Evolutionary conservation across 2,888 invertebrate genomes (phyloP).

Genomic region (Aphodius granarius): DNA sequence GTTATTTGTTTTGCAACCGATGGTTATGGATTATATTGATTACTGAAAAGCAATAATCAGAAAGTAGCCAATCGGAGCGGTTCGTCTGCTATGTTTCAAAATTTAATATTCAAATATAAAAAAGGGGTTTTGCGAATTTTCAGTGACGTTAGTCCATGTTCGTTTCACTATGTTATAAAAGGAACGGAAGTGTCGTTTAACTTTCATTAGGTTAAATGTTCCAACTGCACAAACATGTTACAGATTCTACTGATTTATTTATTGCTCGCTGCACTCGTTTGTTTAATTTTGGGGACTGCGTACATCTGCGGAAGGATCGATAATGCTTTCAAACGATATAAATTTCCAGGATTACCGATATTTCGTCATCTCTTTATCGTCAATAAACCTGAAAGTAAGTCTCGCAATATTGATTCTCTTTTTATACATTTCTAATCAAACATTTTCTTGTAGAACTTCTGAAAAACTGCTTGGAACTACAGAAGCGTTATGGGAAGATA

Average conservation of each 20-base stretch:
- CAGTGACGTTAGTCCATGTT: too few species aligned
- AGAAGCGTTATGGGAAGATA: not conserved
- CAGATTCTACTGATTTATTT: not conserved
- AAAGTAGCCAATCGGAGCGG: too few species aligned
- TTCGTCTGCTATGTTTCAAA: too few species aligned
- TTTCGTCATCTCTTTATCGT: not conserved
- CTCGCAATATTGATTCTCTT: too few species aligned
- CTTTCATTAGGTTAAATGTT: not conserved
- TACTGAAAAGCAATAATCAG: too few species aligned
- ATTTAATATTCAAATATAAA: too few species aligned
- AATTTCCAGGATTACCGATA: not conserved
- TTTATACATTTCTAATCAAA: too few species aligned
- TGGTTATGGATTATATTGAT: too few species aligned
- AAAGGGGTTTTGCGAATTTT: too few species aligned
- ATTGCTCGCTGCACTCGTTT: not conserved
- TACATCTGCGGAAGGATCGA: not conserved
- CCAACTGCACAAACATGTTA: not conserved
- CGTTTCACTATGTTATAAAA: not conserved
- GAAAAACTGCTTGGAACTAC: not conserved
- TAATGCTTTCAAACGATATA: not conserved
- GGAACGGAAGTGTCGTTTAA: not conserved
- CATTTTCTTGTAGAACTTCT: not conserved
- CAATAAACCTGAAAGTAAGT: not conserved
- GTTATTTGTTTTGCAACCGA: too few species aligned
- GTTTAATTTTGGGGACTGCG: not conserved